Evolutionary conservation across 2,888 invertebrate species (phyloP), one percentile per base, ranked within the genome.

Genomic region (Eilema griseolum): DNA sequence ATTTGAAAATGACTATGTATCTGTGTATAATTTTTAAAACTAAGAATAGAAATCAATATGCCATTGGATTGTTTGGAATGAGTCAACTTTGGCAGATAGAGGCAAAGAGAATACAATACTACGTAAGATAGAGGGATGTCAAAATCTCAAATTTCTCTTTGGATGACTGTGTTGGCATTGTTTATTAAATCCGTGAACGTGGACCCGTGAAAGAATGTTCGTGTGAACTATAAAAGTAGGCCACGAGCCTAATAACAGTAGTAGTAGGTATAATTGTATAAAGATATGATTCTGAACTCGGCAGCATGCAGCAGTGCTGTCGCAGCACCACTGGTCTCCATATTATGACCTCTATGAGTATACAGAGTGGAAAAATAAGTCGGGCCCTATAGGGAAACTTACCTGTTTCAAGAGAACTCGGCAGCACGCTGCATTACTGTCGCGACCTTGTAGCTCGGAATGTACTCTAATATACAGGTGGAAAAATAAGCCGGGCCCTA

Each of bases 11-110:
- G 16, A 4, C n/a, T 26, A 11, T 23, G 23, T 59, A 26, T 59
- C 12, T 59, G 24, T 28, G 59, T 59, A 24, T 16, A 16, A 24
- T 7, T 16, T 26, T 26, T 14, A 28, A 26, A 26, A 26, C 26
- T 59, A 57, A 24, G 12, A 10, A 56, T n/a, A 11, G 11, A 23
- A 11, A 23, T 26, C 26, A 26, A 16, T 16, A 14, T 14, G 59
- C 59, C 28, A 28, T 66, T 46, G 28, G 28, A 59, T 60, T 28
- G 41, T 37, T 46, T 14, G 11, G 23, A 26, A n/a, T 20, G n/a
- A 61, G 63, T 63, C 63, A 41, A 24, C 41, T 63, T 63, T 63
- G 63, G 46, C 63, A 31, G 61, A 23, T 10, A 23, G 12, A 62
- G 20, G 26, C n/a, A n/a, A n/a, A n/a, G n/a, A n/a, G n/a, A n/a